A percentile compares a stretch with the other conserved stretches of the same genome.
Conservation (phyloP, 2,888 invertebrate genomes). For the Heteropelma amictum region DNA sequence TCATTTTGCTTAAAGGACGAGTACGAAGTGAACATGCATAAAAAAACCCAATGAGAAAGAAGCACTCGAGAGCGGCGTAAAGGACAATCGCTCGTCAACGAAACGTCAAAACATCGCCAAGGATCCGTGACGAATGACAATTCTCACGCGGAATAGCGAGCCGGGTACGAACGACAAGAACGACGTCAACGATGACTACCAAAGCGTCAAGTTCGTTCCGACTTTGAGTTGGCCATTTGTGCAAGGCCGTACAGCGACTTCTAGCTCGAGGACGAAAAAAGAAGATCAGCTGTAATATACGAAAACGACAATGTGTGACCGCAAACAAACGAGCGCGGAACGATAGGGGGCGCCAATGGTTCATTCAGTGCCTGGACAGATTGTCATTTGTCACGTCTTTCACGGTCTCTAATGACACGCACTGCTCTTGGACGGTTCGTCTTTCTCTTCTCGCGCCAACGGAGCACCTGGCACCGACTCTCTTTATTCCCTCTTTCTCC, state of each 20-base stretch:
- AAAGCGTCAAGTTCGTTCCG: neutral
- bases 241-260: neutral
- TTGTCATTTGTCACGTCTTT: conserved; percentile 78
- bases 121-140: conserved; percentile 75
- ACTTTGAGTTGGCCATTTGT: no score
- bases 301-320: conserved; percentile 75
- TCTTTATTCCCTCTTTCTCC: conserved; percentile 64
- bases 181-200: conserved; percentile 1
- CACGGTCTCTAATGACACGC: conserved; percentile 77
- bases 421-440: conserved; percentile 74
- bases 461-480: conserved; percentile 75
- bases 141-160: conserved; percentile 65
- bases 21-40: neutral
- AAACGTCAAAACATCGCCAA: conserved; percentile 77
- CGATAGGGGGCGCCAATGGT: conserved; percentile 76
- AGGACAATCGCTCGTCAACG: conserved; percentile 75
- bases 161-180: neutral
- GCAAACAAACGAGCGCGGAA: conserved; percentile 77
- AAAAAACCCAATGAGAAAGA: conserved; percentile 7
- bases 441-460: conserved; percentile 66
- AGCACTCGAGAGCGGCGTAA: conserved; percentile 47
- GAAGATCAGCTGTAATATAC: neutral
- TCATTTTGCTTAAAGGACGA: no score
- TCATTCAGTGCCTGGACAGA: conserved; percentile 75
- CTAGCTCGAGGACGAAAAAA: neutral